Evolutionary conservation across 2,888 invertebrate genomes (phyloP), one percentile per base, ranked within the genome.

Genomic region (Linnaemya tessellans): DNA sequence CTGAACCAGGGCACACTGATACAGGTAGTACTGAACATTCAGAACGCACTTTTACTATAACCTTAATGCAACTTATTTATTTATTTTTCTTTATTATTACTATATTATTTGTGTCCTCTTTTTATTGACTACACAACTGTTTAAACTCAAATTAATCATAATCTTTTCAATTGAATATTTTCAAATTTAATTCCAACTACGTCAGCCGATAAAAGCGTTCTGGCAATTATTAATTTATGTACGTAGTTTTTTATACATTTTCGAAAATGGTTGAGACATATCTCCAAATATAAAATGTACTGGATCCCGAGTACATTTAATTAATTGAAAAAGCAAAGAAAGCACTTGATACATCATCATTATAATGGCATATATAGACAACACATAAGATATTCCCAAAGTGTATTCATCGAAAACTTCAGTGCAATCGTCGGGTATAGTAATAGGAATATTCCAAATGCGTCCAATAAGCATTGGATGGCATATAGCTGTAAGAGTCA

Each of bases 401-500:
- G 79, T 80, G 25, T 95, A 95, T 89, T 97, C 95, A 91, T 94
- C 95, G 91, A 97, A 98, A 0, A 97, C 96, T 92, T 96, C 96
- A 86, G 95, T 95, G 92, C 98, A 98, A 91, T 97, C 96, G 90
- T 96, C 96, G 1, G 97, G 97, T 88, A 97, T 90, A 46, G 97
- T 93, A 87, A 98, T 93, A 0, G 90, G 91, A 22, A 92, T 88
- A 13, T 91, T 90, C 38, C 90, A 79, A 2, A 92, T 56, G 3
- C 90, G 90, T 15, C 90, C 89, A 11, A 92, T 87, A 65, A 92
- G 80, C 89, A 95, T 95, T 0, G 97, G 97, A 92, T 97, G 97
- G 90, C 98, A 92, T 0, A 98, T 95, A n/a, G 97, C 96, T 0
- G 97, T 97, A 87, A 98, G 93, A 1, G 97, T 96, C 70, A 98